A percentile compares a stretch with the other conserved stretches of the same genome.
Evolutionary conservation across 2,888 invertebrate genomes (phyloP).

Genomic region (Nephrocerus scutellatus): DNA sequence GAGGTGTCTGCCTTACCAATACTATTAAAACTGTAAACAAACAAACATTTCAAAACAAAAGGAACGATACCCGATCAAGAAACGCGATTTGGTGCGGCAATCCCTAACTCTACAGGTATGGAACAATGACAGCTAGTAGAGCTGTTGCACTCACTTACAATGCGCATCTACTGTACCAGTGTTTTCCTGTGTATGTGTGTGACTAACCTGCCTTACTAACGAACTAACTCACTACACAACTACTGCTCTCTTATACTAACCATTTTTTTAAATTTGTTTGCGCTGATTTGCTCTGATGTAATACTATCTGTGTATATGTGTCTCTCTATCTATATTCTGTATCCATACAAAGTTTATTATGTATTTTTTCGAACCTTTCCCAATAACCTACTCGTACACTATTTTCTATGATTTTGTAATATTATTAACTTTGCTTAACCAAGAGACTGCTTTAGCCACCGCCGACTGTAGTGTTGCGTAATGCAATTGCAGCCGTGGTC

Average conservation of each 20-base stretch:
- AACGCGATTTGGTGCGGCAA: slow-evolving; percentile 70
- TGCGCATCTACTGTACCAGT: slow-evolving; percentile 3
- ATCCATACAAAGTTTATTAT: no score
- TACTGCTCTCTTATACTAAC: slow-evolving; percentile 4
- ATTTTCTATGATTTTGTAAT: no score
- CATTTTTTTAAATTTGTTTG: not conserved
- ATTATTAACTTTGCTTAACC: no score
- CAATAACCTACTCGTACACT: no score
- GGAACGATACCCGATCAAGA: slow-evolving; percentile 75
- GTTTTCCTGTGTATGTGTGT: no score
- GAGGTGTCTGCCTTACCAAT: not conserved
- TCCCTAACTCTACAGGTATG: slow-evolving; percentile 42
- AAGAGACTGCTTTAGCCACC: no score
- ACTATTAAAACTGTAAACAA: slow-evolving; percentile 13
- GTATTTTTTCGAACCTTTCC: no score
- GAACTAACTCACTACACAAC: not conserved
- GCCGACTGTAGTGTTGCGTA: no score
- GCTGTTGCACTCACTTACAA: slow-evolving; percentile 4
- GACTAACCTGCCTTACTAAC: slow-evolving; percentile 6
- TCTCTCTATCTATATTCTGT: not conserved
- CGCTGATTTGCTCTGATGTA: not conserved
- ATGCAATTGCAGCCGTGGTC: no score
- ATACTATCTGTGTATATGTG: not conserved
- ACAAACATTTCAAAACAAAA: slow-evolving; percentile 44
- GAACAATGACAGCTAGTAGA: slow-evolving; percentile 1